Evolutionary conservation across 2,888 invertebrate species (phyloP).

Genomic region (Heliconius charithonia): DNA sequence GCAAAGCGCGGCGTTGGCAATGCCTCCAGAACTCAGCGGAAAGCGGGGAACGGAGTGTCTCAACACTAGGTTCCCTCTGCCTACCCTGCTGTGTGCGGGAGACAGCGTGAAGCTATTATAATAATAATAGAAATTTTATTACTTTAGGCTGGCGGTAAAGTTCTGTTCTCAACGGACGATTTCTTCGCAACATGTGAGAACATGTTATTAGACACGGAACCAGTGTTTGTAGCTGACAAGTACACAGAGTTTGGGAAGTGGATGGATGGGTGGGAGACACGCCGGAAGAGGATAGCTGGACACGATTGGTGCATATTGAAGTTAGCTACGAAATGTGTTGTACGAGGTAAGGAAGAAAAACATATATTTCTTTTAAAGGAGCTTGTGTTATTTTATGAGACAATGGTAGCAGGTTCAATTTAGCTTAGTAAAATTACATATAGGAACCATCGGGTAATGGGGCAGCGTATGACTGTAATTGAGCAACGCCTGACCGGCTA

Average conservation of each 20-base stretch:
- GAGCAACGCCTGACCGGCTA: too few relatives aligned
- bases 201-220: constrained; percentile 80
- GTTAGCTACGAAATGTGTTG: constrained; percentile 80
- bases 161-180: constrained; percentile 86
- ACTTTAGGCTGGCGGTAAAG: constrained; percentile 82
- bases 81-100: too few relatives aligned
- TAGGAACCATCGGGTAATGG: too few relatives aligned
- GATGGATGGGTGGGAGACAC: constrained; percentile 89
- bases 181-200: constrained; percentile 86
- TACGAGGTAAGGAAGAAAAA: constrained; percentile 67
- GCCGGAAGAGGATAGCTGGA: constrained; percentile 83
- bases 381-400: too few relatives aligned
- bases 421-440: too few relatives aligned
- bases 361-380: neutral
- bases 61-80: too few relatives aligned
- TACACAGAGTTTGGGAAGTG: constrained; percentile 86
- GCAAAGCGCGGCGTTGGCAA: too few relatives aligned
- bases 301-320: constrained; percentile 86
- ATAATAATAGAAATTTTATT: neutral
- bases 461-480: too few relatives aligned
- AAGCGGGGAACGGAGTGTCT: too few relatives aligned
- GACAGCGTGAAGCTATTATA: too few relatives aligned
- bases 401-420: neutral
- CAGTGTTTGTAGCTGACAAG: constrained; percentile 82
- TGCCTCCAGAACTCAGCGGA: too few relatives aligned